phyloP scores from a whole-genome alignment of 92 coral and sea anemone genomes.

The Palythoa heliodiscus region DNA sequence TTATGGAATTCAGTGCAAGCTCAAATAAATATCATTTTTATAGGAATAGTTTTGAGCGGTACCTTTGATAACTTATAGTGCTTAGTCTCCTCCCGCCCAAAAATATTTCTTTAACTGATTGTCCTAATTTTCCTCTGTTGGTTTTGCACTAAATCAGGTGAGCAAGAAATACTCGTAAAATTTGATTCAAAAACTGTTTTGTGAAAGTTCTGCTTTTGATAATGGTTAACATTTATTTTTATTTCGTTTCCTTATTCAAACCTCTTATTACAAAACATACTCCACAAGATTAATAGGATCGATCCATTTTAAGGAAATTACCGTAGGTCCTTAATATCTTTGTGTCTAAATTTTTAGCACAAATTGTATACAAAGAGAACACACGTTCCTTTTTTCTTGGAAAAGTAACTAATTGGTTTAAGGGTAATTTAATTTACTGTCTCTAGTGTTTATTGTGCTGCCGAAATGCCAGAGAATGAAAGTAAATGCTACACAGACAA shows the following conservation, averaged over 20 bases:
- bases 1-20: too few species aligned
- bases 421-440: slow-evolving; percentile 4
- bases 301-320: not conserved
- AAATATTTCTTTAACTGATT: too few species aligned
- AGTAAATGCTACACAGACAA: not conserved
- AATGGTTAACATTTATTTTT: too few species aligned
- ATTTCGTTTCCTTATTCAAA: not conserved
- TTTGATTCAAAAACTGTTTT: too few species aligned
- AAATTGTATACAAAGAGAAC: not conserved
- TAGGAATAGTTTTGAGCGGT: too few species aligned
- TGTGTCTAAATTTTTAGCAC: not conserved
- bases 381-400: not conserved
- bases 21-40: too few species aligned
- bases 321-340: not conserved
- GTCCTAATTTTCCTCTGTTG: too few species aligned
- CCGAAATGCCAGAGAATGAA: not conserved
- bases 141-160: too few species aligned
- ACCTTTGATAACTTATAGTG: too few species aligned
- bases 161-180: too few species aligned
- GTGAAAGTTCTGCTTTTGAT: too few species aligned
- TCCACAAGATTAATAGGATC: not conserved
- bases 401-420: not conserved
- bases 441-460: not conserved
- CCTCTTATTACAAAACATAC: not conserved
- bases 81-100: too few species aligned